These are phyloP conservation scores for Philotrypesis tridentata DNA, from an alignment of 1,140 invertebrate genomes.

Conservation along the genomic window DNA sequence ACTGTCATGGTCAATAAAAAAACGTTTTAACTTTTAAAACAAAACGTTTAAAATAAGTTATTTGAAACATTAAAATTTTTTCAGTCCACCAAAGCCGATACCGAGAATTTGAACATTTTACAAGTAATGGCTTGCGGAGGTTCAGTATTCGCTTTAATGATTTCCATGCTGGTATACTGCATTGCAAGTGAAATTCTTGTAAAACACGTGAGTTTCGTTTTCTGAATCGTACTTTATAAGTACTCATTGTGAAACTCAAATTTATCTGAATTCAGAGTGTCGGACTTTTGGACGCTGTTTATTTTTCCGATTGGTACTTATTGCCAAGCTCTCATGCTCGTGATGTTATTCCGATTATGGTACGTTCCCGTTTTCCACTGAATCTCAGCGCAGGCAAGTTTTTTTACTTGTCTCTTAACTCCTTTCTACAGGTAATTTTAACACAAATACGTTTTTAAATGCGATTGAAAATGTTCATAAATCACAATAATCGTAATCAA, in stretches of 20 bases:
- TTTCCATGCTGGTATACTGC: slow-evolving; percentile 39
- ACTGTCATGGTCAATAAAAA: background rate
- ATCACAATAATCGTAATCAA: background rate
- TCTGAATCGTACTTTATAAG: background rate
- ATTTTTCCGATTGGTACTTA: slow-evolving; percentile 3
- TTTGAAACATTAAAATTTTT: too few species aligned
- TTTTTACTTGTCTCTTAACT: slow-evolving; percentile 39
- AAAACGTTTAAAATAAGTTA: too few species aligned
- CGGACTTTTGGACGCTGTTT: slow-evolving; percentile 13
- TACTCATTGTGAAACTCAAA: too few species aligned
- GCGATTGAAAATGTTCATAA: background rate
- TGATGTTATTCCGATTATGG: slow-evolving; percentile 36
- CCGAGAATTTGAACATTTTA: background rate
- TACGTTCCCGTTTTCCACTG: slow-evolving; percentile 14
- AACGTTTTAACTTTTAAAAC: background rate
- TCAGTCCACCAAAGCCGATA: too few species aligned
- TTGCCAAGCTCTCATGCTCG: slow-evolving; percentile 22
- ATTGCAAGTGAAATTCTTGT: slow-evolving; percentile 29
- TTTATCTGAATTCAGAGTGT: background rate
- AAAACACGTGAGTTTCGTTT: slow-evolving; percentile 20
- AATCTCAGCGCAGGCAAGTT: slow-evolving; percentile 42
- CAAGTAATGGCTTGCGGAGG: background rate
- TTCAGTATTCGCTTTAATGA: background rate
- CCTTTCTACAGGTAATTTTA: slow-evolving; percentile 43
- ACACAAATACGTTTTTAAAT: background rate